Base-by-base conservation (phyloP, 2,888 invertebrate species). In the Luperina testacea region DNA sequence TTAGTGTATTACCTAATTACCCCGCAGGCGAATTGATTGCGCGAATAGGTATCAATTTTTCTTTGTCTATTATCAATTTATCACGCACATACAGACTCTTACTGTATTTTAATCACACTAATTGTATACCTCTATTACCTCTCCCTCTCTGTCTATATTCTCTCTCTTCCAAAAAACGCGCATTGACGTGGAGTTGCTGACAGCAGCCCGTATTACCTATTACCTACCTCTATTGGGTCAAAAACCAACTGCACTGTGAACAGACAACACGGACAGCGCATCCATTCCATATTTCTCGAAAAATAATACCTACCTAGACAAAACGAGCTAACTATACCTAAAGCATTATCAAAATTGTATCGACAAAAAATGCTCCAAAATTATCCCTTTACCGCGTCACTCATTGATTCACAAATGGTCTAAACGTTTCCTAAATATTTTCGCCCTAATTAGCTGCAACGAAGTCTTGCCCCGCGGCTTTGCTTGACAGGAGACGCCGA, bases 401-500 rank as follows among this genome's bases (percentile, higher is more conserved):
- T 80, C 78, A 72, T 80, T 81, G 65, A 73, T 88, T 77, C 82
- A 80, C 88, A 77, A 89, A 73, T 78, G 68, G 59, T 75, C 69
- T 82, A 82, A 82, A 84, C 91, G 90, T 89, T 90, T 88, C 89
- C 91, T 89, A 94, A 94, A 94, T 93, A 92, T 92, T 93, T 80
- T 92, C 83, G 90, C 84, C 89, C 93, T 93, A 94, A 94, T 95
- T 94, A 93, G 88, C 85, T 82, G 87, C 90, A 83, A 83, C 82
- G 86, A 82, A 87, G 80, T 65, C 75, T 85, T 81, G 80, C 86
- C 95, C 93, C 80, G 92, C 91, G 94, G 96, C 93, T 76, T 84
- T 84, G 88, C 91, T 93, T 94, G 95, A 94, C 95, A 94, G 93
- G 90, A 92, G 94, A 95, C 92, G 92, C 89, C 92, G 89, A 88